Evolutionary conservation across 2,888 invertebrate species (phyloP).

Genomic region (Drosophila glabriapex): DNA sequence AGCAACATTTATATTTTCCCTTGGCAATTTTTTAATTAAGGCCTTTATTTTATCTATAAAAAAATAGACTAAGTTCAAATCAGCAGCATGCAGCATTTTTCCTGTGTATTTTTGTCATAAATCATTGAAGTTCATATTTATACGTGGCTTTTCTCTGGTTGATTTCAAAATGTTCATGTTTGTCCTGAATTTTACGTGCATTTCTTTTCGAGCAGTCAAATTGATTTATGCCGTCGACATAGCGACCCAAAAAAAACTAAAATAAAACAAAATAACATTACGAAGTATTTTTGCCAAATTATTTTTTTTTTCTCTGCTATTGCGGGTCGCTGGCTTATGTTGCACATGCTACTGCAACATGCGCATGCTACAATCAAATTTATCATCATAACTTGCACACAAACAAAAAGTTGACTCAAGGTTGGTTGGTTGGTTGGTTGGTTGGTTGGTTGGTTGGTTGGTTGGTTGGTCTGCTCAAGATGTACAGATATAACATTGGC

Average conservation of each 20-base stretch:
- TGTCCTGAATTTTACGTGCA: slow-evolving; percentile 50
- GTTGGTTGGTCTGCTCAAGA: slow-evolving; percentile 15
- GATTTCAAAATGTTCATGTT: slow-evolving; percentile 39
- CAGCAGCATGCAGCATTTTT: slow-evolving; percentile 2
- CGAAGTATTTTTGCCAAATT: slow-evolving; percentile 32
- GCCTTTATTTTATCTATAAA: background rate
- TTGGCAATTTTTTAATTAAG: slow-evolving; percentile 5
- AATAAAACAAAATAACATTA: slow-evolving; percentile 37
- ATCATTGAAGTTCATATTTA: slow-evolving; percentile 56
- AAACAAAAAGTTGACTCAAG: slow-evolving; percentile 33
- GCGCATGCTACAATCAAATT: slow-evolving; percentile 68
- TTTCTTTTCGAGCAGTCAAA: slow-evolving; percentile 56
- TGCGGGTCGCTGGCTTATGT: slow-evolving; percentile 34
- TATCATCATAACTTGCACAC: slow-evolving; percentile 46
- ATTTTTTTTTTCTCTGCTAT: slow-evolving; percentile 4
- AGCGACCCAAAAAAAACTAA: slow-evolving; percentile 25
- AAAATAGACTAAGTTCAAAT: slow-evolving; percentile 7
- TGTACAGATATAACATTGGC: slow-evolving; percentile 2
- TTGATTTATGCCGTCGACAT: slow-evolving; percentile 66
- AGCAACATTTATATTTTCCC: background rate
- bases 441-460: slow-evolving; percentile 26
- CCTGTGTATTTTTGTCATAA: slow-evolving; percentile 49
- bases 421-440: slow-evolving; percentile 25
- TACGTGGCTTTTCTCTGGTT: slow-evolving; percentile 12
- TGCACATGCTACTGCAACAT: slow-evolving; percentile 53